A percentile compares a stretch with the other conserved stretches of the same genome.
phyloP scores from a whole-genome alignment of 2,888 invertebrate genomes.

The Hypsopygia costalis region DNA sequence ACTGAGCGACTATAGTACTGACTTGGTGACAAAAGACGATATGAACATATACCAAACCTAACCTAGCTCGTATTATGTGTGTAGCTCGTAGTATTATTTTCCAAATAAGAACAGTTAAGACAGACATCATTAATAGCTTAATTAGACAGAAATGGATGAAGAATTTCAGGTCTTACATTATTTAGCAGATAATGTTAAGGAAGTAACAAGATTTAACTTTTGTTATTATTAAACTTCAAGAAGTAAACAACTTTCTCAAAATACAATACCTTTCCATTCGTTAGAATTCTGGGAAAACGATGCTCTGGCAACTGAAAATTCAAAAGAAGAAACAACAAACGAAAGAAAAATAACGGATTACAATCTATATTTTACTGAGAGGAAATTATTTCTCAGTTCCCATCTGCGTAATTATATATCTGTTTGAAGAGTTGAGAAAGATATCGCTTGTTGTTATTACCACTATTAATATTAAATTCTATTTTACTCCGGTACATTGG shows the following conservation, averaged over 20 bases:
- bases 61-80: too few species aligned
- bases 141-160: too few species aligned
- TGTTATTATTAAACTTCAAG: neutral
- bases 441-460: neutral
- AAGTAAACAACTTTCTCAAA: neutral
- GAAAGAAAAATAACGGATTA: neutral
- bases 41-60: too few species aligned
- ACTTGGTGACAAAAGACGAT: too few species aligned
- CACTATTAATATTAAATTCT: constrained; percentile 6
- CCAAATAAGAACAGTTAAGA: too few species aligned
- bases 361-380: neutral
- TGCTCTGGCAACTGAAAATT: neutral
- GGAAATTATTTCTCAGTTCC: neutral
- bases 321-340: neutral
- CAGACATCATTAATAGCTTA: too few species aligned
- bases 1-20: too few species aligned
- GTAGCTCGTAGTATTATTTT: too few species aligned
- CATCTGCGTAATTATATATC: neutral
- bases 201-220: neutral
- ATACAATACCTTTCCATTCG: neutral
- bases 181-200: too few species aligned
- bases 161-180: too few species aligned
- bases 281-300: neutral
- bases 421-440: neutral
- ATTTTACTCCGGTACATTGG: constrained; percentile 27